Percentiles rank a stretch among this genome's conserved stretches.
phyloP scores from a whole-genome alignment of 1,140 invertebrate species.

The Meloidogyne hapla region DNA sequence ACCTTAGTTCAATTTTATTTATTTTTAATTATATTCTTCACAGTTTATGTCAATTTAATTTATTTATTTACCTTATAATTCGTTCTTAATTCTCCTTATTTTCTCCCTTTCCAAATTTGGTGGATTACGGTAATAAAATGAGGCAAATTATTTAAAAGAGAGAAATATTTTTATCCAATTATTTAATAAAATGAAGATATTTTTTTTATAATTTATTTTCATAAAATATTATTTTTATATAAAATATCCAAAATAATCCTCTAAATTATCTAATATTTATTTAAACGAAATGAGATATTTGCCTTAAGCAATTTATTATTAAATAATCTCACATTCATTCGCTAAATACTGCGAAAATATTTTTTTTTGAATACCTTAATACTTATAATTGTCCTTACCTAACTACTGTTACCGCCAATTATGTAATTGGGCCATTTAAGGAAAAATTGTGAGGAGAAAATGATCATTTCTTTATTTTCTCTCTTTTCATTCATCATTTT shows the following conservation, averaged over 20 bases:
- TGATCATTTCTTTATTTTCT: neutral
- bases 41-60: neutral
- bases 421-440: neutral
- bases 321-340: slow-evolving; percentile 6
- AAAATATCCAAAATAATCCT: too few species aligned
- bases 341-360: neutral
- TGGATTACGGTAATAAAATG: neutral
- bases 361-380: neutral
- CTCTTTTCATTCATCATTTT: neutral
- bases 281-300: neutral
- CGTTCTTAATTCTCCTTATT: neutral
- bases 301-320: neutral
- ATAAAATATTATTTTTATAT: too few species aligned
- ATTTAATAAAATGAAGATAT: too few species aligned
- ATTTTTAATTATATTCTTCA: neutral
- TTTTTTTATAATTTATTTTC: too few species aligned
- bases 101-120: neutral
- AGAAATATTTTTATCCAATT: too few species aligned
- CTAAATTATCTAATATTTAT: neutral
- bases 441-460: neutral
- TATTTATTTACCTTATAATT: neutral
- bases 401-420: neutral
- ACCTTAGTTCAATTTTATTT: neutral
- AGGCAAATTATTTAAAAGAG: too few species aligned
- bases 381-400: neutral